Base-by-base conservation (phyloP, 2,113 vertebrate species). In the Brienomyrus longianalis region DNA sequence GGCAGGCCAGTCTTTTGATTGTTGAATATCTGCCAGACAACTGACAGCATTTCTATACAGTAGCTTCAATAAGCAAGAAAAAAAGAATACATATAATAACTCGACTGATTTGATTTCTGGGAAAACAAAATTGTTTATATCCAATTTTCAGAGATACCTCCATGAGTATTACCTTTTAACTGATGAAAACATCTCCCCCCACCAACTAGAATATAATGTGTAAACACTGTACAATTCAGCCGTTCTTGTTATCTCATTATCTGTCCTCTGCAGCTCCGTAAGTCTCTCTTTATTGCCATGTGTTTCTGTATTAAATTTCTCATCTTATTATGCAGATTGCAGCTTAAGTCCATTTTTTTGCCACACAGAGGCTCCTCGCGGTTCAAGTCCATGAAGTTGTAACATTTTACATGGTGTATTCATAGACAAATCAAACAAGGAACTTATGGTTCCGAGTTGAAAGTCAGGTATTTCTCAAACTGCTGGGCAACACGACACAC, bases 261-360 rank as follows among this genome's bases (percentile, higher is more conserved):
- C 52, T 83, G 88, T 84, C 80, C 51, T 89, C 35, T 45, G 31
- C 43, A 83, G 51, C 77, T 66, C 62, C 31, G 19, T n/a, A 56
- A 54, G 27, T 89, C 52, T n/a, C 70, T 35, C 39, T 89, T 84
- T 84, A 89, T 89, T 89, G 80, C 50, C 31, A 35, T 89, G 62
- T 70, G 52, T 85, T 84, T 59, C 48, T 84, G 9, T 27, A 84
- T 89, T 59, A 85, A 27, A 89, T 89, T 83, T 50, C 80, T 89
- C 52, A 85, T 62, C 89, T 89, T 85, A 89, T 89, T 89, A 89
- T 89, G 77, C 80, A 62, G 89, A 59, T 59, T 89, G 80, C 43
- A 21, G 39, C 59, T 56, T 84, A 80, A 89, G 85, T 89, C 83
- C 83, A 52, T 83, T 84, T 80, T 54, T 59, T 15, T n/a, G 5